These are phyloP conservation scores for Ptyas mucosa DNA, from an alignment of 2,113 vertebrate genomes.

Conservation along the genomic window DNA sequence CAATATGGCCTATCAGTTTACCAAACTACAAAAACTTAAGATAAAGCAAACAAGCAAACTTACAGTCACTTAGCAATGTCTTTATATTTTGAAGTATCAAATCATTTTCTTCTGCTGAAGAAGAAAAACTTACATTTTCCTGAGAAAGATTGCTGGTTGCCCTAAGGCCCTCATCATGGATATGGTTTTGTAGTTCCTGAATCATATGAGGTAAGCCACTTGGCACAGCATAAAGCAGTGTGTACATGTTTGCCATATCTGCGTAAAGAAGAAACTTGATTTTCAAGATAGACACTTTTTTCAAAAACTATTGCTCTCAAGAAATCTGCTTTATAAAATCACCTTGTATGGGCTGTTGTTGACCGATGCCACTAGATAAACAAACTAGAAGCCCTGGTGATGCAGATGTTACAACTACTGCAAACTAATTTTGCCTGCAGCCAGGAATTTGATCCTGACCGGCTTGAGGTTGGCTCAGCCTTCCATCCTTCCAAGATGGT, in stretches of 20 bases:
- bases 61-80: not conserved
- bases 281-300: slow-evolving; percentile 40
- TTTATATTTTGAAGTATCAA: not conserved
- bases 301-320: slow-evolving; percentile 35
- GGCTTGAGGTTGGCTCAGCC: no score
- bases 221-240: slow-evolving; percentile 88
- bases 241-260: slow-evolving; percentile 99
- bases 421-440: no score
- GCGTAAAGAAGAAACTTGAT: slow-evolving; percentile 42
- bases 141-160: slow-evolving; percentile 99
- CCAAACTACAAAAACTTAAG: not conserved
- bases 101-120: not conserved
- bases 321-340: no score
- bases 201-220: slow-evolving; percentile 98
- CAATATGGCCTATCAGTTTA: not conserved
- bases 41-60: not conserved
- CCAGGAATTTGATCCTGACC: no score
- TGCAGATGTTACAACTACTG: no score
- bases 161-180: slow-evolving; percentile 96
- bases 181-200: slow-evolving; percentile 96
- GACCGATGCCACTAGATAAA: no score
- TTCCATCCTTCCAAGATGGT: no score
- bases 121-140: slow-evolving; percentile 87
- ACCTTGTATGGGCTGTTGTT: no score
- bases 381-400: no score